Percentiles rank a stretch among this genome's conserved stretches.
Conservation (phyloP, 2,888 invertebrate species). For the Drosophila testacea region DNA sequence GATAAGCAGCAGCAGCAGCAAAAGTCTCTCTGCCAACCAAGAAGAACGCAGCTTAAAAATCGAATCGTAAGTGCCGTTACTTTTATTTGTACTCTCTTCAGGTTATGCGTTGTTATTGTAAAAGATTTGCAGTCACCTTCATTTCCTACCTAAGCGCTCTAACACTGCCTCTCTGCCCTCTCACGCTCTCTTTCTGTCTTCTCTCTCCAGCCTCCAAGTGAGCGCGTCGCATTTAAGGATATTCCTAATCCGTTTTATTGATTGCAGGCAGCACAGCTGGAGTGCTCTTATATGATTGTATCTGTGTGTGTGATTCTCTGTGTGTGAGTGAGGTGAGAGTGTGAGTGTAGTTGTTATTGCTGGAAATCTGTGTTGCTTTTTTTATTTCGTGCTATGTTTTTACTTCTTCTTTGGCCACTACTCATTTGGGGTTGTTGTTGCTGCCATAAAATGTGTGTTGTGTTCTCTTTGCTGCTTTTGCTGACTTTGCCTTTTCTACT, state of each 20-base stretch:
- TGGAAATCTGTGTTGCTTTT: slow-evolving; percentile 68
- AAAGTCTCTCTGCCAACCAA: slow-evolving; percentile 17
- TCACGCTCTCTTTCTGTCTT: slow-evolving; percentile 11
- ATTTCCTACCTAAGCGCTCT: too few relatives aligned
- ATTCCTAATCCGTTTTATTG: slow-evolving; percentile 82
- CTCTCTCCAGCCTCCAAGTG: slow-evolving; percentile 45
- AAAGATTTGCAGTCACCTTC: slow-evolving; percentile 61
- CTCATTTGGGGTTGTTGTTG: slow-evolving; percentile 64
- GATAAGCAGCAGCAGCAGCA: slow-evolving; percentile 28
- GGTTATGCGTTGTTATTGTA: slow-evolving; percentile 56
- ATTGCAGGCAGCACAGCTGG: slow-evolving; percentile 77
- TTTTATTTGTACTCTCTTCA: slow-evolving; percentile 39
- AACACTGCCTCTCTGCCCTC: slow-evolving; percentile 15
- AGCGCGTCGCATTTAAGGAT: slow-evolving; percentile 76
- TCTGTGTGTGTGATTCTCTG: slow-evolving; percentile 26
- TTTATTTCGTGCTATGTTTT: slow-evolving; percentile 52
- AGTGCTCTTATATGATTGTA: slow-evolving; percentile 48
- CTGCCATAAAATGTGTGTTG: slow-evolving; percentile 32
- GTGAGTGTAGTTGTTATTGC: slow-evolving; percentile 47
- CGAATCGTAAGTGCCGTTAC: slow-evolving; percentile 68
- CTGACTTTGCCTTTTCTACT: slow-evolving; percentile 53
- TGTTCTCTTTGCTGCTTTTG: slow-evolving; percentile 22
- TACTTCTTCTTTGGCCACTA: slow-evolving; percentile 42
- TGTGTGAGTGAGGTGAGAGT: slow-evolving; percentile 17
- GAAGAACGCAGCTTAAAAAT: slow-evolving; percentile 27